These are phyloP conservation scores for Yponomeuta sedellus DNA, from an alignment of 2,888 invertebrate species.

Conservation along the genomic window DNA sequence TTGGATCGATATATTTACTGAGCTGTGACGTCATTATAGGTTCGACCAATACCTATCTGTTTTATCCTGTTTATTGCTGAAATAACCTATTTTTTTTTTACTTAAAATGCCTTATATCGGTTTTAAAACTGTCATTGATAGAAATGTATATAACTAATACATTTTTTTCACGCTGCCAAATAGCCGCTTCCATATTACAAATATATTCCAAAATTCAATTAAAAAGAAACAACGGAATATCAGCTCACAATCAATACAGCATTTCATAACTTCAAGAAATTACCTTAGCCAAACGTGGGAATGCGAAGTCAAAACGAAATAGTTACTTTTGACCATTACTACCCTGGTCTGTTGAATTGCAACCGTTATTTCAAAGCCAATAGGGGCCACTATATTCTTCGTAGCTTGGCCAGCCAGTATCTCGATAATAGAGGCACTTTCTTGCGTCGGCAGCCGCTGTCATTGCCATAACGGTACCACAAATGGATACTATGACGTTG, in stretches of 20 bases:
- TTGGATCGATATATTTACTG: too few species aligned
- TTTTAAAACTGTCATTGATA: too few species aligned
- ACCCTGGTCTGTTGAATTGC: background rate
- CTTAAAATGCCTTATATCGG: too few species aligned
- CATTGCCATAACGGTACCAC: slow-evolving; percentile 59
- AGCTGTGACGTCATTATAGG: too few species aligned
- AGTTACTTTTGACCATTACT: background rate
- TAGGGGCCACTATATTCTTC: background rate
- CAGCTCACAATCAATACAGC: background rate
- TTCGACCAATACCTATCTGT: too few species aligned
- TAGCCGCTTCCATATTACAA: background rate
- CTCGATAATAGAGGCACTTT: background rate
- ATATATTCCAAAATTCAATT: background rate
- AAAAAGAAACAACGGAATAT: background rate
- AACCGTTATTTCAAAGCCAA: background rate
- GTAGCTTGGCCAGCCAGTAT: background rate
- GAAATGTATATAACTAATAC: too few species aligned
- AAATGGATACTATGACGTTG: slow-evolving; percentile 62
- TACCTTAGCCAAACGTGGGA: background rate
- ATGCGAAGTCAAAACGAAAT: background rate
- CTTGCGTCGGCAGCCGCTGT: slow-evolving; percentile 31
- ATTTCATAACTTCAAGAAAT: background rate
- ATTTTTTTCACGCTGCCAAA: too few species aligned
- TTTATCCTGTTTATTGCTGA: too few species aligned
- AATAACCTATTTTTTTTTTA: too few species aligned